Evolutionary conservation across 2,888 invertebrate genomes (phyloP).

Genomic region (Noctua janthina): DNA sequence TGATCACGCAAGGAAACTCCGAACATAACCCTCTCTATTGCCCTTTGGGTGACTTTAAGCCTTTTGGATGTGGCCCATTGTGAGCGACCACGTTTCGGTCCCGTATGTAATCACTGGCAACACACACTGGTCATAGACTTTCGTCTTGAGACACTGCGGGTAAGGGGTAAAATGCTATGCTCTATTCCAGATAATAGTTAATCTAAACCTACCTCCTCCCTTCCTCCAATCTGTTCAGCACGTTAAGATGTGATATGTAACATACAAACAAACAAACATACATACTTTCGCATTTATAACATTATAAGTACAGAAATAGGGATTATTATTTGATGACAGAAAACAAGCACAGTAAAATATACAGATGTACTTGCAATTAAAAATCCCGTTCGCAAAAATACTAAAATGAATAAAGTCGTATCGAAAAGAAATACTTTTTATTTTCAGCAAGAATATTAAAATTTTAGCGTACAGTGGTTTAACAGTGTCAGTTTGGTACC

Average conservation of each 20-base stretch:
- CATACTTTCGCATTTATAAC: background rate
- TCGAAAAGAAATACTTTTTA: background rate
- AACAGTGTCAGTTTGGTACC: background rate
- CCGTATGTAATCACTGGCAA: no score
- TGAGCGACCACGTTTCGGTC: no score
- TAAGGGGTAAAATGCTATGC: no score
- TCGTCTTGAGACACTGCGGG: no score
- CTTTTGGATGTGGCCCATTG: no score
- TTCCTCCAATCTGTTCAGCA: background rate
- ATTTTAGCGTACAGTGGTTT: background rate
- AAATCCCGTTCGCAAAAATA: background rate
- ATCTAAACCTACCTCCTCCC: no score
- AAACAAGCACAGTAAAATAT: background rate
- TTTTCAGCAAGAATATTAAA: constrained; percentile 8
- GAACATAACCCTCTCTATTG: no score
- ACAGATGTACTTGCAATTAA: background rate
- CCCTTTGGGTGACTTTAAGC: no score
- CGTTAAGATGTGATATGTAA: no score
- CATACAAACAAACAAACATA: background rate
- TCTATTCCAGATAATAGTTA: no score
- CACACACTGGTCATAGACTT: no score
- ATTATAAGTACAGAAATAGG: background rate
- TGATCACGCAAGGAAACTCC: no score
- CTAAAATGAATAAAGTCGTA: background rate
- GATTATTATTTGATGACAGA: background rate